Evolutionary conservation across 2,888 invertebrate genomes (phyloP).

Genomic region (Plusia festucae): DNA sequence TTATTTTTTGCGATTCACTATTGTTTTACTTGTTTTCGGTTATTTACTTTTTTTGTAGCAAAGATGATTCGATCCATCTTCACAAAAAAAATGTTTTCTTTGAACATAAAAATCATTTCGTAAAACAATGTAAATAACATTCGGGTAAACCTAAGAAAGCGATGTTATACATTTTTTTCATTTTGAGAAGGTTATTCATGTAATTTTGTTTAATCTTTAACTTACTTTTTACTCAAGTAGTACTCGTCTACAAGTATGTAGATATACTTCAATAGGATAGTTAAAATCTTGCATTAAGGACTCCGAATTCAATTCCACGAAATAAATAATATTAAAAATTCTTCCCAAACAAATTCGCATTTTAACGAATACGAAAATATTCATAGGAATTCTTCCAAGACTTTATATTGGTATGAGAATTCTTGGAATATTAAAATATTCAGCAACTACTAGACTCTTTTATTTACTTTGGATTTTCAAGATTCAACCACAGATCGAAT

Average conservation of each 20-base stretch:
- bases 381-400: slow-evolving; percentile 33
- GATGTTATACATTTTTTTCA: too few species aligned
- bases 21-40: background rate
- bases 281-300: background rate
- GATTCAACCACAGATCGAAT: background rate
- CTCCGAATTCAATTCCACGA: slow-evolving; percentile 27
- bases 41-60: background rate
- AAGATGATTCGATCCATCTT: background rate
- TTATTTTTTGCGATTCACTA: background rate
- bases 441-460: background rate
- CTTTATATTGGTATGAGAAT: slow-evolving; percentile 39
- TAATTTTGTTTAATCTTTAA: too few species aligned
- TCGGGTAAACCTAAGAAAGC: too few species aligned
- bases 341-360: slow-evolving; percentile 43
- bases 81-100: too few species aligned
- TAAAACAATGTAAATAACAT: too few species aligned
- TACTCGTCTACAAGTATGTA: background rate
- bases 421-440: slow-evolving; percentile 29
- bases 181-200: too few species aligned
- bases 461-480: slow-evolving; percentile 2
- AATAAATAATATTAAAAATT: slow-evolving; percentile 40
- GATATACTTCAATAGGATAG: background rate
- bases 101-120: too few species aligned
- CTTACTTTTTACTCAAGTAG: background rate
- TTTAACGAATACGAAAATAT: slow-evolving; percentile 33